These are phyloP conservation scores for Drosophila sordidula DNA, from an alignment of 2,888 invertebrate species.

Conservation along the genomic window DNA sequence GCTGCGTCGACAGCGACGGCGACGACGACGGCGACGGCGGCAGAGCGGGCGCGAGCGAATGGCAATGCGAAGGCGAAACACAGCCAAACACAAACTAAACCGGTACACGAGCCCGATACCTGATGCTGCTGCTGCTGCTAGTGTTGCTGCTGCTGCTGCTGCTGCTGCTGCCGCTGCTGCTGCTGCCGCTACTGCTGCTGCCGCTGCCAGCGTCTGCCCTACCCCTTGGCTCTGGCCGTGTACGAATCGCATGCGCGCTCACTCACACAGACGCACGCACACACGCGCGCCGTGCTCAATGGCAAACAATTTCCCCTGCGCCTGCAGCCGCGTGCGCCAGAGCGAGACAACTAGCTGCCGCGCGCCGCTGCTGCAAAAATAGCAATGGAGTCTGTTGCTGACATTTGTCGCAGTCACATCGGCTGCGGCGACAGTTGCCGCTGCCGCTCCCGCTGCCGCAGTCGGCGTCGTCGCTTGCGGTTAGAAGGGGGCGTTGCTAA, in stretches of 20 bases:
- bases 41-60: constrained; percentile 55
- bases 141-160: neutral
- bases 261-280: constrained; percentile 47
- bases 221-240: constrained; percentile 41
- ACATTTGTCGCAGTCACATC: constrained; percentile 69
- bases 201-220: constrained; percentile 32
- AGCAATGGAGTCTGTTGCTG: constrained; percentile 84
- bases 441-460: constrained; percentile 24
- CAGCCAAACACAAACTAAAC: constrained; percentile 56
- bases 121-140: constrained; percentile 46
- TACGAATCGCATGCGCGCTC: constrained; percentile 74
- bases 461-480: constrained; percentile 66
- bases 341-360: constrained; percentile 61
- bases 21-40: constrained; percentile 27
- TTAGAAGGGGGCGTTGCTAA: constrained; percentile 85
- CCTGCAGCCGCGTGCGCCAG: constrained; percentile 21
- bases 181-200: neutral
- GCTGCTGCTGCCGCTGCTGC: constrained; percentile 8
- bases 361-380: constrained; percentile 51
- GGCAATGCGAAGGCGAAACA: constrained; percentile 64
- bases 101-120: constrained; percentile 51
- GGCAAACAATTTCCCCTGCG: constrained; percentile 59
- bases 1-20: constrained; percentile 40
- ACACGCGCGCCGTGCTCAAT: constrained; percentile 42
- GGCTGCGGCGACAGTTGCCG: constrained; percentile 53